phyloP scores from a whole-genome alignment of 2,888 invertebrate species.

The Caenorhabditis sp. region DNA sequence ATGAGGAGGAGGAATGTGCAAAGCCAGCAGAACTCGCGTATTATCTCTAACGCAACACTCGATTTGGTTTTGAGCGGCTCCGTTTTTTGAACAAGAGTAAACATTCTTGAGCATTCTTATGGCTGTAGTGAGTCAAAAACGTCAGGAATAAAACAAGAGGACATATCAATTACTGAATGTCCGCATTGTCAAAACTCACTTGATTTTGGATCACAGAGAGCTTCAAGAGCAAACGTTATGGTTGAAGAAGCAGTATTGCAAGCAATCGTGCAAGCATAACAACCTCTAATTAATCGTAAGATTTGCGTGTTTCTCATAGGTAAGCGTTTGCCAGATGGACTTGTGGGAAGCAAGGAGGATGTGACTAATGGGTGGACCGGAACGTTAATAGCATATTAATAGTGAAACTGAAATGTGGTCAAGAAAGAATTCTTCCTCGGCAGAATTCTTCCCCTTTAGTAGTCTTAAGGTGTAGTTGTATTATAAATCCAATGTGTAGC shows the following conservation, averaged over 20 bases:
- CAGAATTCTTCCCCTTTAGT: too few species aligned
- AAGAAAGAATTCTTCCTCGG: neutral
- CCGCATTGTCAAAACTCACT: neutral
- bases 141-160: neutral
- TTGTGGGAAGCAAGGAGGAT: slow-evolving; percentile 7
- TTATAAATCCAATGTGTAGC: too few species aligned
- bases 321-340: slow-evolving; percentile 16
- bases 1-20: slow-evolving; percentile 26
- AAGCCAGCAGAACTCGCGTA: slow-evolving; percentile 27
- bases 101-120: slow-evolving; percentile 25
- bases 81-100: slow-evolving; percentile 30
- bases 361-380: slow-evolving; percentile 5
- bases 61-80: slow-evolving; percentile 28
- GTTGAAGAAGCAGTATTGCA: slow-evolving; percentile 25
- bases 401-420: neutral
- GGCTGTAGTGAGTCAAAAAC: neutral
- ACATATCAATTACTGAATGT: neutral
- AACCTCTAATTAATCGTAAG: slow-evolving; percentile 58
- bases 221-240: slow-evolving; percentile 2
- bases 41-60: slow-evolving; percentile 42
- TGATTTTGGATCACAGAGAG: neutral
- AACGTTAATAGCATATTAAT: neutral
- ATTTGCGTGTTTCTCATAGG: slow-evolving; percentile 35
- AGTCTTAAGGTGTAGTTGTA: too few species aligned
- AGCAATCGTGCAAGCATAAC: slow-evolving; percentile 31